Percentiles rank a stretch among this genome's conserved stretches.
Evolutionary conservation across 2,888 invertebrate species (phyloP).

Genomic region (Mayetiola destructor): DNA sequence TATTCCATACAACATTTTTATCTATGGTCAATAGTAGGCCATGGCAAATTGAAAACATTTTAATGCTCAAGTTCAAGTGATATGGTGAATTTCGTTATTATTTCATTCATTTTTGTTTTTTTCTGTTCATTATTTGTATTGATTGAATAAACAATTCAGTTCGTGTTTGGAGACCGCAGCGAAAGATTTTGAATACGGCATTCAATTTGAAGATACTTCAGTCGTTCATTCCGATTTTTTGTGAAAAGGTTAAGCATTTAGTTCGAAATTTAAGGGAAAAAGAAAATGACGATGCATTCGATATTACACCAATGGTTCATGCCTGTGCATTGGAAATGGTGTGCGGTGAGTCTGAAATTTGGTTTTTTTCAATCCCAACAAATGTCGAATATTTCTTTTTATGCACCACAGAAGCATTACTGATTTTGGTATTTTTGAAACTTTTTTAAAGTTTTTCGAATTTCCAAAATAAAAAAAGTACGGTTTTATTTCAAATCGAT

Average conservation of each 20-base stretch:
- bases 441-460: too few relatives aligned
- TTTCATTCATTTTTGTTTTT: not conserved
- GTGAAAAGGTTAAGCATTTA: constrained; percentile 16
- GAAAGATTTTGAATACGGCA: constrained; percentile 21
- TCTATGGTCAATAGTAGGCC: too few relatives aligned
- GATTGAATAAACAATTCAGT: not conserved
- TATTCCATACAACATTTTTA: too few relatives aligned
- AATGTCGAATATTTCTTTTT: too few relatives aligned
- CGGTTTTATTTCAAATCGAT: too few relatives aligned
- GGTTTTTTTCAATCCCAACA: not conserved
- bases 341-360: constrained; percentile 11
- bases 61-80: too few relatives aligned
- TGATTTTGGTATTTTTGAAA: not conserved
- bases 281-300: constrained; percentile 13
- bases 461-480: not conserved
- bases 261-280: constrained; percentile 10
- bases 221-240: constrained; percentile 22
- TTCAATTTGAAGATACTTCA: constrained; percentile 21
- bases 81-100: too few relatives aligned
- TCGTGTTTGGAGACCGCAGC: constrained; percentile 20
- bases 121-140: not conserved
- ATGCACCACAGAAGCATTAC: not conserved
- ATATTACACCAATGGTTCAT: constrained; percentile 15
- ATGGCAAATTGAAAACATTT: too few relatives aligned
- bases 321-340: constrained; percentile 16